A percentile compares a stretch with the other conserved stretches of the same genome.
Evolutionary conservation across 2,797 vertebrate genomes (phyloP).

Genomic region (Steatocranus sp.): DNA sequence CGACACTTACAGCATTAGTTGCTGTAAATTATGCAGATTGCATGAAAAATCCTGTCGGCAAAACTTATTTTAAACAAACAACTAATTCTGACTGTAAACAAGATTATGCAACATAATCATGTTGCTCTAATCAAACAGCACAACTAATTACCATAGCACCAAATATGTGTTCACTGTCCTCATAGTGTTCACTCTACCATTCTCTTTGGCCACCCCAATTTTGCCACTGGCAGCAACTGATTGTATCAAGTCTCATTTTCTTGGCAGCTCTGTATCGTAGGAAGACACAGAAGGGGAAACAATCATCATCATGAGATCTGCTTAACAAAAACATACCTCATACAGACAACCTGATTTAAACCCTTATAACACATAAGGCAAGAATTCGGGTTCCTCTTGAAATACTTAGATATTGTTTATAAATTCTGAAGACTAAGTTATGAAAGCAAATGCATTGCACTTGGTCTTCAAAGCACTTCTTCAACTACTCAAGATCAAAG

Average conservation of each 20-base stretch:
- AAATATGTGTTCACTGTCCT: slow-evolving; percentile 46
- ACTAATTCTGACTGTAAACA: slow-evolving; percentile 72
- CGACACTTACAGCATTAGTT: slow-evolving; percentile 27
- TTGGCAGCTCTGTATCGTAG: slow-evolving; percentile 30
- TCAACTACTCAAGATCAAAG: not conserved
- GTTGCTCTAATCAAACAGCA: slow-evolving; percentile 68
- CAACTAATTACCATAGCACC: slow-evolving; percentile 67
- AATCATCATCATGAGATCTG: slow-evolving; percentile 10
- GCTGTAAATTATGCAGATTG: slow-evolving; percentile 68
- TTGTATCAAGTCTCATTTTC: slow-evolving; percentile 52
- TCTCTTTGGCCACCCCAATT: slow-evolving; percentile 28
- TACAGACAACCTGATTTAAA: slow-evolving; percentile 1
- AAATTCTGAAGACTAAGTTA: not conserved
- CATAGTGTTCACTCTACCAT: slow-evolving; percentile 16
- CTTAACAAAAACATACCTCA: slow-evolving; percentile 39
- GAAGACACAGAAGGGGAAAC: slow-evolving; percentile 44
- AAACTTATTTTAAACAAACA: slow-evolving; percentile 75
- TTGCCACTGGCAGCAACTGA: slow-evolving; percentile 50
- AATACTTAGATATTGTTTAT: not conserved
- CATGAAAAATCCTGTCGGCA: slow-evolving; percentile 65
- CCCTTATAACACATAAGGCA: not conserved
- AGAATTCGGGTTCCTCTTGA: not conserved
- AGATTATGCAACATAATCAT: slow-evolving; percentile 70
- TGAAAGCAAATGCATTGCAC: not conserved
- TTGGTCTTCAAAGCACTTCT: not conserved